Evolutionary conservation across 2,888 invertebrate species (phyloP), one percentile per base, ranked within the genome.

Genomic region (Tortrix viridana): DNA sequence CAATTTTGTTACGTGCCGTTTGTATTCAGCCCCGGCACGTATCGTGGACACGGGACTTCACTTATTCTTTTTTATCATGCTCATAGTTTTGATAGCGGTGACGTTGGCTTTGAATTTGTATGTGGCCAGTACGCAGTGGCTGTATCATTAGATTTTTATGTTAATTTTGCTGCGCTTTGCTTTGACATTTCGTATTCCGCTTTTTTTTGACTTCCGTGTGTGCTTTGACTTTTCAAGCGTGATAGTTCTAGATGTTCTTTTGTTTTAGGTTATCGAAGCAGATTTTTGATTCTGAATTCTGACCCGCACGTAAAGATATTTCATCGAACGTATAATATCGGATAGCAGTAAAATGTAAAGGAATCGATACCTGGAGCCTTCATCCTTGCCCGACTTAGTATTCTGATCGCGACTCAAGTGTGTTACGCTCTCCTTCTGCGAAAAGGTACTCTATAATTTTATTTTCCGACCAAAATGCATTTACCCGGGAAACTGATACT

Each of bases 391-490:
- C 73, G 73, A 71, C 73, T 88, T 85, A 81, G 85, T 86, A 91
- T 89, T 76, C 92, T 76, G 77, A 64, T 65, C 86, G 74, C 88
- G 86, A 71, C 62, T 71, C 73, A 69, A 81, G 81, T 82, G 83
- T 87, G 89, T 88, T 88, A 87, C 88, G 88, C 80, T 85, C 77
- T 83, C 85, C 82, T 81, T 79, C 85, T 80, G 77, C 81, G 82
- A 87, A 89, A 89, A 88, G 89, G 88, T 86, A 89, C 88, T 91
- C 89, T 88, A 88, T 91, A 91, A 91, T 91, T 91, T 91, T 90
- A 91, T 91, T 91, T 89, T 75, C 88, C 85, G 83, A 86, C 89
- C 89, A 84, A 88, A 89, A 91, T 79, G 88, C 86, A 86, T 85
- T 90, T 90, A 89, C 84, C 73, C 70, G 81, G 80, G 88, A 80